Evolutionary conservation across 1,140 invertebrate genomes (phyloP).

Genomic region (Goniozus legneri): DNA sequence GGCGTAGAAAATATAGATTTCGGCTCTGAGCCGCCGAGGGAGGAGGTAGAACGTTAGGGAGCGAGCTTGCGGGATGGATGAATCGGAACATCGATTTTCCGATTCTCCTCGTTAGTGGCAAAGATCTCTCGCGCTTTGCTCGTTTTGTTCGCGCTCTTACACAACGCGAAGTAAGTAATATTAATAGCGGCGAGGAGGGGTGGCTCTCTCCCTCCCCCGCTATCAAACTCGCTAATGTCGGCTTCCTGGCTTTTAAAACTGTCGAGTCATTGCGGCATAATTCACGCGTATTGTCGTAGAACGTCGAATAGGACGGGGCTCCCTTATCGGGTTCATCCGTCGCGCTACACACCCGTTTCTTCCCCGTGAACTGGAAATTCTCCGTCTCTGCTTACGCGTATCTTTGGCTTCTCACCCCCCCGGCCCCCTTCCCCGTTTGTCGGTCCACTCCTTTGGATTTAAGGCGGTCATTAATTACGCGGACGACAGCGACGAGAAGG

Average conservation of each 20-base stretch:
- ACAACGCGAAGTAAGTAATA: constrained; percentile 50
- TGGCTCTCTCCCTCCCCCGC: constrained; percentile 25
- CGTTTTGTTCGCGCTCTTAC: too few species aligned
- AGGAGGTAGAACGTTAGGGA: too few species aligned
- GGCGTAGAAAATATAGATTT: too few species aligned
- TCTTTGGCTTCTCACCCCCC: constrained; percentile 12
- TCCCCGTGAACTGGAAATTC: not conserved
- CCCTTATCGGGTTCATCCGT: constrained; percentile 7
- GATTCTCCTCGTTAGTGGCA: too few species aligned
- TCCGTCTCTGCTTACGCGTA: too few species aligned
- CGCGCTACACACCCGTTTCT: constrained; percentile 8
- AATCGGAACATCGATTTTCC: too few species aligned
- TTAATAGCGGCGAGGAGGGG: too few species aligned
- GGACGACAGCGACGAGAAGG: constrained; percentile 31
- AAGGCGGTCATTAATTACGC: constrained; percentile 51
- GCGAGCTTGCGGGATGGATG: too few species aligned
- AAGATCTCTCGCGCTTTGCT: too few species aligned
- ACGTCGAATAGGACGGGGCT: constrained; percentile 11
- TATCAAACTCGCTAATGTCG: constrained; percentile 47
- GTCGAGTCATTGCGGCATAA: constrained; percentile 54
- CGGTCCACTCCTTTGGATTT: constrained; percentile 18
- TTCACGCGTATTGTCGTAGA: constrained; percentile 51
- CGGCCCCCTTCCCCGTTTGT: constrained; percentile 12
- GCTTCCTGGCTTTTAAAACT: constrained; percentile 54
- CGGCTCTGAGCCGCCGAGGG: too few species aligned